Percentiles rank a stretch among this genome's conserved stretches.
phyloP scores from a whole-genome alignment of 2,113 vertebrate genomes.

The Semnornis frantzii region DNA sequence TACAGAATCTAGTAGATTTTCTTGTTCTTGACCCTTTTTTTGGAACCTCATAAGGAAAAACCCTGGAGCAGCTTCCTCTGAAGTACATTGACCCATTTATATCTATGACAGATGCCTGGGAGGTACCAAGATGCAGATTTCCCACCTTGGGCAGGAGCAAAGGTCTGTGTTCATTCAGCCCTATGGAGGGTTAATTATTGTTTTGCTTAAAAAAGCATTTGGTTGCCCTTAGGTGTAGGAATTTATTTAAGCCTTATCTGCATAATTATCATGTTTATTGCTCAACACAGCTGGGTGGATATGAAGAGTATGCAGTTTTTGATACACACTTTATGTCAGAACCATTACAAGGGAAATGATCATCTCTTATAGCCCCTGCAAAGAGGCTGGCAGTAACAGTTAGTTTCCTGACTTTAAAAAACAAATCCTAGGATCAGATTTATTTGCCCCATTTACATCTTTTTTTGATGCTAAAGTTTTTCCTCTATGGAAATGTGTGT shows the following conservation, averaged over 20 bases:
- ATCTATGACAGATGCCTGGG: background rate
- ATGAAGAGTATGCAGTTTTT: slow-evolving; percentile 65
- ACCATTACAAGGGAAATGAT: slow-evolving; percentile 50
- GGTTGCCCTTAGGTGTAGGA: slow-evolving; percentile 49
- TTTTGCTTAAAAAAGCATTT: slow-evolving; percentile 56
- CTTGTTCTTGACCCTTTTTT: background rate
- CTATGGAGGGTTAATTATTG: slow-evolving; percentile 57
- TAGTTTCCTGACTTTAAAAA: slow-evolving; percentile 38
- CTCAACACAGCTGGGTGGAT: slow-evolving; percentile 62
- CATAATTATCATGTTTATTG: slow-evolving; percentile 70
- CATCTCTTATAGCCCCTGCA: slow-evolving; percentile 41
- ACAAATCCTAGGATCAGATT: slow-evolving; percentile 20
- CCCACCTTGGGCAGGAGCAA: slow-evolving; percentile 33
- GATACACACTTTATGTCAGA: slow-evolving; percentile 53
- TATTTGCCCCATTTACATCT: background rate
- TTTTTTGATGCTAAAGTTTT: slow-evolving; percentile 10
- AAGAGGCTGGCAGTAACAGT: slow-evolving; percentile 13
- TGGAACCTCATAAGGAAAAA: background rate
- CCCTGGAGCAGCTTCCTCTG: slow-evolving; percentile 2
- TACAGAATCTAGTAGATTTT: background rate
- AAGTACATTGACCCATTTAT: background rate
- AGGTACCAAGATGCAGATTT: background rate
- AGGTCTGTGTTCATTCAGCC: slow-evolving; percentile 28
- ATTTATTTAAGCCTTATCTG: slow-evolving; percentile 69
- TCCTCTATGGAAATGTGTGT: background rate